Percentiles rank a stretch among this genome's conserved stretches.
Conservation (phyloP, 1,140 invertebrate species). For the Zaprionus camerounensis region DNA sequence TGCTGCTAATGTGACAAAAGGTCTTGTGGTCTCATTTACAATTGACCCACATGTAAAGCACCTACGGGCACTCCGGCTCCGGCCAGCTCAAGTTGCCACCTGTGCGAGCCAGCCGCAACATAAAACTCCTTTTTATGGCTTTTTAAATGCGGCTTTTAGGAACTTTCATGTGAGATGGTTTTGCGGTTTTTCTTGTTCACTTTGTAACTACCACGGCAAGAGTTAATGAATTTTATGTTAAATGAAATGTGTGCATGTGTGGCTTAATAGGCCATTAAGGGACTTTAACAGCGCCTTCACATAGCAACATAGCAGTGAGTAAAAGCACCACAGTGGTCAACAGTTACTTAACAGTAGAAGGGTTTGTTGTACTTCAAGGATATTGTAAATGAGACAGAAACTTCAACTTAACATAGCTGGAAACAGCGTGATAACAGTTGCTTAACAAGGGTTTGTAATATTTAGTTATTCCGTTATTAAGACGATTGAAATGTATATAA, state of each 20-base stretch:
- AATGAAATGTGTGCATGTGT: background rate
- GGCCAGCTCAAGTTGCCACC: constrained; percentile 11
- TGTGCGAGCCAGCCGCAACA: constrained; percentile 44
- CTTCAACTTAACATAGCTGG: too few relatives aligned
- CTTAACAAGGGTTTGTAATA: too few relatives aligned
- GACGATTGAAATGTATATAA: too few relatives aligned
- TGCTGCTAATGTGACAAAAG: constrained; percentile 71
- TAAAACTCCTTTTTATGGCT: constrained; percentile 62
- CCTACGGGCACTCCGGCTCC: background rate
- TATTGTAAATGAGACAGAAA: too few relatives aligned
- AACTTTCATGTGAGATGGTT: constrained; percentile 10
- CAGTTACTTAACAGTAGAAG: background rate
- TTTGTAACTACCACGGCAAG: constrained; percentile 13
- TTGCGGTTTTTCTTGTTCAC: constrained; percentile 1
- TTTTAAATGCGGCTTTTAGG: constrained; percentile 71
- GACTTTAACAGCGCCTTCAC: background rate
- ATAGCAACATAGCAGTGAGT: background rate
- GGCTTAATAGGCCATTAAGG: background rate
- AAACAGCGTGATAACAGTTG: too few relatives aligned
- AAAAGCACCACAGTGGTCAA: background rate
- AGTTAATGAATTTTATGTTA: constrained; percentile 21
- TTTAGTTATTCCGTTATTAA: too few relatives aligned
- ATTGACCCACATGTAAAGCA: constrained; percentile 68
- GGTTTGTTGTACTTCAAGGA: too few relatives aligned
- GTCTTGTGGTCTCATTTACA: constrained; percentile 66